Conservation (phyloP, 2,113 vertebrate species). For the Nothobranchius kuhntae region DNA sequence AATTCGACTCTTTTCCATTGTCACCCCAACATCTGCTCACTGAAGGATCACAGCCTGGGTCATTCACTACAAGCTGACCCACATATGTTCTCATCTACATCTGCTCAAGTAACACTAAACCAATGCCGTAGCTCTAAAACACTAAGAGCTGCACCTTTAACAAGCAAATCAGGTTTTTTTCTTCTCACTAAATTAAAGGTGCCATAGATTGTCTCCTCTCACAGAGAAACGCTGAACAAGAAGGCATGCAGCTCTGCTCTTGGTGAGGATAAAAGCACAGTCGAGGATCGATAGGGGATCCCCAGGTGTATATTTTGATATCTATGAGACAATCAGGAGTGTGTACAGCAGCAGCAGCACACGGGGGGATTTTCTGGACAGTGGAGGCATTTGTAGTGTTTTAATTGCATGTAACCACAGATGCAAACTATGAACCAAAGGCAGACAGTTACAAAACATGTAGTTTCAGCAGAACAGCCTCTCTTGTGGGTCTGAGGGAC, state of each 20-base stretch:
- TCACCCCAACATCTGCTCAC: slow-evolving; percentile 56
- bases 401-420: slow-evolving; percentile 53
- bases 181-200: slow-evolving; percentile 26
- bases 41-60: slow-evolving; percentile 27
- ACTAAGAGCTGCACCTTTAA: slow-evolving; percentile 27
- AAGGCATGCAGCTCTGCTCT: slow-evolving; percentile 29
- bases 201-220: slow-evolving; percentile 24
- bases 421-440: slow-evolving; percentile 58
- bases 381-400: slow-evolving; percentile 35
- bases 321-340: slow-evolving; percentile 38
- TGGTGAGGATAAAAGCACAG: slow-evolving; percentile 53
- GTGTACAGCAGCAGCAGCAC: slow-evolving; percentile 22
- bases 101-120: slow-evolving; percentile 21
- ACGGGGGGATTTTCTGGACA: slow-evolving; percentile 29
- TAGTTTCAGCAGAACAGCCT: slow-evolving; percentile 28
- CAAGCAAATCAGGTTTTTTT: slow-evolving; percentile 14
- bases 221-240: slow-evolving; percentile 8
- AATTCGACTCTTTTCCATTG: slow-evolving; percentile 62
- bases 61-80: slow-evolving; percentile 32
- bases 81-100: slow-evolving; percentile 41
- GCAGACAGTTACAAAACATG: slow-evolving; percentile 39
- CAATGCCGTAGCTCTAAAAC: neutral
- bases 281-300: slow-evolving; percentile 60
- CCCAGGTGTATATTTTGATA: slow-evolving; percentile 48
- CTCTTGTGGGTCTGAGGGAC: slow-evolving; percentile 31